Percentiles rank a stretch among this genome's conserved stretches.
Evolutionary conservation across 2,888 invertebrate species (phyloP).

Genomic region (Pyralis farinalis): DNA sequence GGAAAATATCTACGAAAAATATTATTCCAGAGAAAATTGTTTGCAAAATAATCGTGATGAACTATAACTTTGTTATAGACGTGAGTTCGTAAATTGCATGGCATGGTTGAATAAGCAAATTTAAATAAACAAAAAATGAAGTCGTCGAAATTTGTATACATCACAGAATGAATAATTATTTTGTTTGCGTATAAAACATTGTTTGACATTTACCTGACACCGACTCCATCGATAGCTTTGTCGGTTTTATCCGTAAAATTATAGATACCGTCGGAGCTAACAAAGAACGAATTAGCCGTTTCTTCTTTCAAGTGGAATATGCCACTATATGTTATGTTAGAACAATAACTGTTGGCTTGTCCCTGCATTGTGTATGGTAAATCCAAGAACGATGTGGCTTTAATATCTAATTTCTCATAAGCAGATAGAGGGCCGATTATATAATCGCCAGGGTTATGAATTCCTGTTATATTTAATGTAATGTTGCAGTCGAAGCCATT

Average conservation of each 20-base stretch:
- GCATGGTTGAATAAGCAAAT: not conserved
- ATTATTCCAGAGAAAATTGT: slow-evolving; percentile 44
- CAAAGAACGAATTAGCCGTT: slow-evolving; percentile 64
- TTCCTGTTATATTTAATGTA: slow-evolving; percentile 39
- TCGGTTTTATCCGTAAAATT: slow-evolving; percentile 64
- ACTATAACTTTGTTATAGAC: slow-evolving; percentile 28
- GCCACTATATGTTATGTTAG: slow-evolving; percentile 34
- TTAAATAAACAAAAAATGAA: not conserved
- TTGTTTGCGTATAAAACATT: not conserved
- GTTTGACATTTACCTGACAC: slow-evolving; percentile 46
- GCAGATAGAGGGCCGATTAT: slow-evolving; percentile 49
- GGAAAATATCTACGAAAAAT: slow-evolving; percentile 48
- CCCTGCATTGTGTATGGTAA: slow-evolving; percentile 60
- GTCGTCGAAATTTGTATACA: not conserved
- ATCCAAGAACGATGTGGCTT: slow-evolving; percentile 29
- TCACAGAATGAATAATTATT: no score
- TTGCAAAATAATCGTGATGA: slow-evolving; percentile 42
- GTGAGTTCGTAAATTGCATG: no score
- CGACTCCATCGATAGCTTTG: slow-evolving; percentile 62
- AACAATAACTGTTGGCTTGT: slow-evolving; percentile 35
- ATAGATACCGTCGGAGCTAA: slow-evolving; percentile 38
- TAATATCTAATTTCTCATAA: slow-evolving; percentile 65
- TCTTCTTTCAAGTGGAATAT: slow-evolving; percentile 45
- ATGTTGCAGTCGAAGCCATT: slow-evolving; percentile 83
- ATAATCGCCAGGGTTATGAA: slow-evolving; percentile 25